These are phyloP conservation scores for Emys orbicularis DNA, from an alignment of 2,797 vertebrate species.

Conservation along the genomic window DNA sequence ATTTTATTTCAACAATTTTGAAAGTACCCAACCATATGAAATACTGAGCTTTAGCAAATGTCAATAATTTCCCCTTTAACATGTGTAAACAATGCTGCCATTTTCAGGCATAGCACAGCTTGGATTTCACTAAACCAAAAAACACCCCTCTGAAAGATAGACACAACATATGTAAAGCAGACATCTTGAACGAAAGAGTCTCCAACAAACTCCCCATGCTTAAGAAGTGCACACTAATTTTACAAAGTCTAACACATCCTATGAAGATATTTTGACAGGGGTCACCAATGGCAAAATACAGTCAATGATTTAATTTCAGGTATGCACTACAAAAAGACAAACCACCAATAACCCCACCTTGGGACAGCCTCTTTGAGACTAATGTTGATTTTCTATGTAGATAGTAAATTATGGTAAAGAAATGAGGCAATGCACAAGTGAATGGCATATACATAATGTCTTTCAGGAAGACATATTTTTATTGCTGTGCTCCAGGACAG, in stretches of 20 bases:
- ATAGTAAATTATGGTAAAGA: slow-evolving; percentile 41
- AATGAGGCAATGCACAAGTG: slow-evolving; percentile 24
- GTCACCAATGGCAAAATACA: slow-evolving; percentile 49
- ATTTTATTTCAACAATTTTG: slow-evolving; percentile 9
- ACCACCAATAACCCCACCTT: slow-evolving; percentile 1
- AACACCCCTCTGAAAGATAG: neutral
- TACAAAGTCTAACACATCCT: slow-evolving; percentile 14
- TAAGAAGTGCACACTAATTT: slow-evolving; percentile 19
- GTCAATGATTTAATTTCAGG: slow-evolving; percentile 44
- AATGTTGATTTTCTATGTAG: slow-evolving; percentile 22
- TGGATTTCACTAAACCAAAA: neutral
- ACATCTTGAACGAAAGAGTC: neutral
- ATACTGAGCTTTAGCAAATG: slow-evolving; percentile 36
- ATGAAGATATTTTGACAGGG: slow-evolving; percentile 15
- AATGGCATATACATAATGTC: slow-evolving; percentile 28
- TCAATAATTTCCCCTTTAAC: slow-evolving; percentile 43
- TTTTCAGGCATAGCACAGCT: neutral
- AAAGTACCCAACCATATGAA: slow-evolving; percentile 1
- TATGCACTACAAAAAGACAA: slow-evolving; percentile 3
- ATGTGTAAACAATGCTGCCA: slow-evolving; percentile 46
- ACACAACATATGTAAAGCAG: neutral
- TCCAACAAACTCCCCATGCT: neutral
- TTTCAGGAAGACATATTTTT: slow-evolving; percentile 72
- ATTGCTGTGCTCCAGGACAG: slow-evolving; percentile 45
- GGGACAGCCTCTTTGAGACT: slow-evolving; percentile 40